Evolutionary conservation across 2,797 vertebrate genomes (phyloP), one percentile per base, ranked within the genome.

Genomic region (Atherinosoma microstoma): DNA sequence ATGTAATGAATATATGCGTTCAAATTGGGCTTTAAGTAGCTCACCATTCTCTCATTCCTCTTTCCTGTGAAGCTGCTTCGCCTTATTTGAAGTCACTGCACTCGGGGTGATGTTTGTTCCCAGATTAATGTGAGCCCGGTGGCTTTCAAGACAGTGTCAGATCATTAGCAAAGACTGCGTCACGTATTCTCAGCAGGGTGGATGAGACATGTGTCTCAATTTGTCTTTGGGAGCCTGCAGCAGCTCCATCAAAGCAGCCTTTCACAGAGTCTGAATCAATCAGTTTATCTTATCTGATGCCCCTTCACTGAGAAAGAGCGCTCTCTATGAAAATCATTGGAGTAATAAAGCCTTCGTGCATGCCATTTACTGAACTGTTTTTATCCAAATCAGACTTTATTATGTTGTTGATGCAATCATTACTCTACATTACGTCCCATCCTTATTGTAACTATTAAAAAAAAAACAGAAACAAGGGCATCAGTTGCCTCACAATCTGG

Each of bases 271-370:
- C 66, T 29, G 73, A 84, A 86, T 91, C 90, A 86, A 85, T 90
- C 88, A 75, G 64, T 77, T 80, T 51, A 61, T 82, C 78, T 91
- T 84, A 90, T 92, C 88, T 85, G 81, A 88, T 88, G 67, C 62
- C 63, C 80, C 77, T 79, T 89, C 79, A 63, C 76, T 73, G 70
- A 64, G 77, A 79, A 81, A 66, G 60, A 79, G 67, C 67, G 61
- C 62, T 49, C 45, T 49, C 45, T 20, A 4, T 42, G 40, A 6
- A 72, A 75, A 64, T 24, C 27, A 12, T 42, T 56, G 49, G 42
- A 57, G 47, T 38, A 51, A 59, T 30, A 16, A 47, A 36, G 67
- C 32, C 45, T 70, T 45, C 10, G 4, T 73, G 70, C 57, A 30
- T 29, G 45, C 65, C 35, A n/a, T 34, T 34, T 35, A 59, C 76